Base-by-base conservation (phyloP, 2,113 vertebrate species). In the Sinocyclocheilus maitianheensis region DNA sequence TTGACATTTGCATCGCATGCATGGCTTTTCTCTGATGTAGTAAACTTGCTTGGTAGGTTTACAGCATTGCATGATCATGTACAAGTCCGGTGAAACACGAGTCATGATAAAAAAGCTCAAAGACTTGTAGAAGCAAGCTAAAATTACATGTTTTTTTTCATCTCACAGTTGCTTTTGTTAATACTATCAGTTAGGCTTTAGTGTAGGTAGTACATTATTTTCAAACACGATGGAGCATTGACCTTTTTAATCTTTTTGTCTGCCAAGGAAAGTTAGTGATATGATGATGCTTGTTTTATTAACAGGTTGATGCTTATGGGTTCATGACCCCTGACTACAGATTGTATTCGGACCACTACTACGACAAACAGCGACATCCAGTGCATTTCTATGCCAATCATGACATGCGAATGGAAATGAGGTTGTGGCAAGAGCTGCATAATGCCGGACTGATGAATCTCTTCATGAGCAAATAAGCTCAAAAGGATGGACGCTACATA, bases 221-320 rank as follows among this genome's bases (percentile, higher is more conserved):
- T 8, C 6, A 43, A 7, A 43, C 40, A 43, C 30, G 30, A 43
- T 43, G 40, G 40, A 43, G 40, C 40, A 43, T 43, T 43, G 2
- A 46, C 43, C 9, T 63, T 62, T 62, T n/a, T 4, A 51, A 14
- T 1, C 51, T 53, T 53, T 53, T 53, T 55, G 14, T 55, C 14
- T 55, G 53, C 16, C 14, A 55, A 55, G 16, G 4, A 43, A 74
- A 43, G 4, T 74, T 74, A 10, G 12, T 74, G 20, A 43, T 43
- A 43, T 3, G 72, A 9, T 43, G 43, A 85, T 10, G 18, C 83
- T 3, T 86, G 1, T 75, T n/a, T 51, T 26, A 4, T 69, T 26
- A 3, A 11, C 30, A 96, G 96, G 96, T 96, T 81, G 95, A 90
- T 6, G 96, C 95, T 0, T 97, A 96, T 0, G 96, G 95, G 74